Evolutionary conservation across 2,113 vertebrate species (phyloP), one percentile per base, ranked within the genome.

Genomic region (Rostratula benghalensis): DNA sequence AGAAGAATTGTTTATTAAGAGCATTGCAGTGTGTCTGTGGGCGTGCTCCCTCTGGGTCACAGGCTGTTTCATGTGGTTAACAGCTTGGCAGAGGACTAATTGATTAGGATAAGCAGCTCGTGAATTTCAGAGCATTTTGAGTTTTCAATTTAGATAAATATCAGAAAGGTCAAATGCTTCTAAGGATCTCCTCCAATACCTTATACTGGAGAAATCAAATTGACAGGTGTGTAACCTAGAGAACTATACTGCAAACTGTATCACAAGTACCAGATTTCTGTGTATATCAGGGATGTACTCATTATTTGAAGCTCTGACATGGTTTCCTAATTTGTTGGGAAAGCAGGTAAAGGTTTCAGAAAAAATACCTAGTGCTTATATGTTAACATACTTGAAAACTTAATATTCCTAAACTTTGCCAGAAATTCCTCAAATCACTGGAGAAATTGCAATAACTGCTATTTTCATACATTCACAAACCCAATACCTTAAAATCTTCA

Each of bases 91-190:
- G 46, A 94, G 43, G 30, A 86, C 37, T 60, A 64, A 78, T n/a
- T 82, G 54, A 90, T 90, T 71, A 94, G 41, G 31, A 63, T 45
- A 43, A 93, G 74, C 54, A 70, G 67, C 41, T 65, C 10, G 11
- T 57, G 82, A 93, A 89, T 80, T 31, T 89, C 17, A 17, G 57
- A 70, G 33, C 13, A 41, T 87, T 93, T 71, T 54, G 64, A 83
- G 50, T 83, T 70, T 95, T 79, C 53, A 51, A 27, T 92, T 93
- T 94, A 89, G 85, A 35, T 81, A 94, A 89, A n/a, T 73, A 89
- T 31, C 75, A 89, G 45, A 69, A 95, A 96, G 71, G 74, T 93
- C 94, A 95, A 50, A 59, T 28, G 41, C 5, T 81, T 96, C 56
- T 92, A 51, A 84, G 31, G 57, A 76, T 81, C 48, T 81, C 33